Percentiles rank a stretch among this genome's conserved stretches.
Conservation (phyloP, 2,888 invertebrate genomes). For the Bugula neritina region DNA sequence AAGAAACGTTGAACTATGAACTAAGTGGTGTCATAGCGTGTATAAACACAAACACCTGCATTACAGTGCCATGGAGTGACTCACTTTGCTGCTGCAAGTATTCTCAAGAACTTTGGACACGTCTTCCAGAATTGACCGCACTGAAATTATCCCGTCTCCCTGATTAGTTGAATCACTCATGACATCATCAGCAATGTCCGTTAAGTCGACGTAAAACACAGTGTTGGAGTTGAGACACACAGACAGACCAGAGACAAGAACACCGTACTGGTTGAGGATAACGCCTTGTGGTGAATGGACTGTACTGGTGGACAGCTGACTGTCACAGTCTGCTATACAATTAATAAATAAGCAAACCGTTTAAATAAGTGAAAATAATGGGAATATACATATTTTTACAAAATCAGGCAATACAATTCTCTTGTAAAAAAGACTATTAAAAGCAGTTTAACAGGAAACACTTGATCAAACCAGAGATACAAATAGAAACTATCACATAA, state of each 20-base stretch:
- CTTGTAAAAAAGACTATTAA: no score
- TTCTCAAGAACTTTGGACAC: neutral
- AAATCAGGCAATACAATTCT: no score
- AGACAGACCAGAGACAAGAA: constrained; percentile 47
- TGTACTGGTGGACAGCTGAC: constrained; percentile 8
- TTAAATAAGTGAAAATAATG: no score
- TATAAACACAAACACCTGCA: no score
- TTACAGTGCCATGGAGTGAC: no score
- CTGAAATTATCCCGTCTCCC: neutral
- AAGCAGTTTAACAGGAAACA: no score
- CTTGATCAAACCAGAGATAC: no score
- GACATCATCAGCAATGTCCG: neutral
- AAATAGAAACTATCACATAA: no score
- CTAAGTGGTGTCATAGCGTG: no score
- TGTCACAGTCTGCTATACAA: neutral
- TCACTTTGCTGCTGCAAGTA: neutral
- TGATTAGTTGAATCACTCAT: neutral
- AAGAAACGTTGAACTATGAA: no score
- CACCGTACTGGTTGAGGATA: constrained; percentile 33
- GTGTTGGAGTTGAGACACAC: constrained; percentile 50
- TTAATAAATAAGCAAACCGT: no score
- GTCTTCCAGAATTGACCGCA: neutral
- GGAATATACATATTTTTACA: no score
- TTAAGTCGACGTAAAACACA: constrained; percentile 48
- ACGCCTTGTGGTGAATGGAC: constrained; percentile 29